Conservation (phyloP, 2,888 invertebrate genomes). For the Adineta ricciae region DNA sequence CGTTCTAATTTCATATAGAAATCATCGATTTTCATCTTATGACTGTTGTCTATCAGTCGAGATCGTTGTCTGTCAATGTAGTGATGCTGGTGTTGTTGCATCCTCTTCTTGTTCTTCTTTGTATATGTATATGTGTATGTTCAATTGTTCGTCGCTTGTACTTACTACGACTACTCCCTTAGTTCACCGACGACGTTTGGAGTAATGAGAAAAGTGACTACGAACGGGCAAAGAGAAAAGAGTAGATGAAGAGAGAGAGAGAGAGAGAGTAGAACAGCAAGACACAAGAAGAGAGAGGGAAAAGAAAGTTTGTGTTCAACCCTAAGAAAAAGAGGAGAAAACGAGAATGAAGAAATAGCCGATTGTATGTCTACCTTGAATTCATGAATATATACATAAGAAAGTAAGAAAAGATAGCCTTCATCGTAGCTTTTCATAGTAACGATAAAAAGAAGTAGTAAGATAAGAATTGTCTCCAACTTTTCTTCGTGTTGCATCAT, state of each 20-base stretch:
- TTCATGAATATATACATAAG: background rate
- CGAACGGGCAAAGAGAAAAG: background rate
- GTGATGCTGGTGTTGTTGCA: background rate
- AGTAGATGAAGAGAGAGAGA: background rate
- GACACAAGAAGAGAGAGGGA: background rate
- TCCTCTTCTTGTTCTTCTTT: background rate
- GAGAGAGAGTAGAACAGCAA: background rate
- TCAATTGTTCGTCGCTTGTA: background rate
- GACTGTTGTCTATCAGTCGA: background rate
- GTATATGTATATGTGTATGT: background rate
- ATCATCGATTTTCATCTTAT: background rate
- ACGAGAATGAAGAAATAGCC: background rate
- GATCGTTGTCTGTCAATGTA: background rate
- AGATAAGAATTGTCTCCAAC: background rate
- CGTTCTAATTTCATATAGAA: background rate
- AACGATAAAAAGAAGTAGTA: background rate
- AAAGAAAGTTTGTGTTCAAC: background rate
- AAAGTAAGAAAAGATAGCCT: background rate
- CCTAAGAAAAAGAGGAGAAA: background rate
- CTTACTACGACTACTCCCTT: background rate
- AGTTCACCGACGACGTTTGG: background rate
- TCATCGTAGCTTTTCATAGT: background rate
- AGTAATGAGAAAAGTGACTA: constrained; percentile 15
- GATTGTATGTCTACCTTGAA: background rate
- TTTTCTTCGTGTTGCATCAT: background rate